Evolutionary conservation across 1,140 invertebrate species (phyloP).

Genomic region (Formica exsecta): DNA sequence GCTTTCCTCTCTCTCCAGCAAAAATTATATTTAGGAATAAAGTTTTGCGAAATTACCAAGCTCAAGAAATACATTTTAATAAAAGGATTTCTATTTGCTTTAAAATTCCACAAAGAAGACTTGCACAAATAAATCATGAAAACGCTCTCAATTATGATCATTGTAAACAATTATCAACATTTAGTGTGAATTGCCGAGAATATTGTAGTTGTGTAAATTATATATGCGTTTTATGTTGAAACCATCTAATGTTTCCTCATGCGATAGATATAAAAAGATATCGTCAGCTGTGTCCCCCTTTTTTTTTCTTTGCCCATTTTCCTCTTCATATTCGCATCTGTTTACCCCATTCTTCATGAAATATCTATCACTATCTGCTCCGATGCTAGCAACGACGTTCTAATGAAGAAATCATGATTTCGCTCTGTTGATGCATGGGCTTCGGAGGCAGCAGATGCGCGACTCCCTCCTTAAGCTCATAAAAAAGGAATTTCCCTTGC

Average conservation of each 20-base stretch:
- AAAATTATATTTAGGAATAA: slow-evolving; percentile 26
- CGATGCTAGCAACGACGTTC: slow-evolving; percentile 65
- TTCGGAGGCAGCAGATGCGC: slow-evolving; percentile 61
- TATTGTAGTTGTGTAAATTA: slow-evolving; percentile 8
- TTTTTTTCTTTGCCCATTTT: too few species aligned
- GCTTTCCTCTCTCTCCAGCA: not conserved
- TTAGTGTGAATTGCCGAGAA: too few species aligned
- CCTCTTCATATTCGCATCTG: slow-evolving; percentile 59
- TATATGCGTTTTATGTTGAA: not conserved
- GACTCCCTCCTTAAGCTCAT: slow-evolving; percentile 50
- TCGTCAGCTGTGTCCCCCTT: slow-evolving; percentile 9
- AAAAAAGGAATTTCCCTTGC: slow-evolving; percentile 67
- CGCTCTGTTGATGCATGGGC: slow-evolving; percentile 70
- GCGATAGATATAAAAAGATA: slow-evolving; percentile 35
- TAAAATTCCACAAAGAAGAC: too few species aligned
- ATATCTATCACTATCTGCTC: slow-evolving; percentile 73
- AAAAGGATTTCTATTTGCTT: not conserved
- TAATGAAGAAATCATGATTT: slow-evolving; percentile 77
- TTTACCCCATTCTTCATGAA: slow-evolving; percentile 70
- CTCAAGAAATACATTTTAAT: slow-evolving; percentile 28
- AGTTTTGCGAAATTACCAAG: slow-evolving; percentile 18
- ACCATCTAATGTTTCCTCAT: not conserved
- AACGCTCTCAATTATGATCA: too few species aligned
- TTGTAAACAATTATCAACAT: too few species aligned
- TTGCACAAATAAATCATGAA: too few species aligned